Conservation (phyloP, 2,113 vertebrate species). For the Brachyhypopomus occidentalis region DNA sequence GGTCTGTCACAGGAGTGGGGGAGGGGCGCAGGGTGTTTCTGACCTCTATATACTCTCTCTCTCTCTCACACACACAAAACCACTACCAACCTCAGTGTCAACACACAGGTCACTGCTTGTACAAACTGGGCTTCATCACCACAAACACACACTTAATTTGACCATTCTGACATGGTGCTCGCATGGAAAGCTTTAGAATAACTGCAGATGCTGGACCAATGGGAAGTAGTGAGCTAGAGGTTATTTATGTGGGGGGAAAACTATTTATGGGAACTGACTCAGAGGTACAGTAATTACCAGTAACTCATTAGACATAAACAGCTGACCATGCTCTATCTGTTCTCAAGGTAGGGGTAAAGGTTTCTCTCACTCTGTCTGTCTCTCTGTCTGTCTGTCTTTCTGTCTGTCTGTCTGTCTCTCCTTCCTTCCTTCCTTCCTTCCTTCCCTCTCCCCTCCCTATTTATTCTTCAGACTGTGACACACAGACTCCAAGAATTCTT, state of each 20-base stretch:
- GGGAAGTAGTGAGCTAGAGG: background rate
- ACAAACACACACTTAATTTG: slow-evolving; percentile 46
- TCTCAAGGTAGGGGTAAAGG: slow-evolving; percentile 15
- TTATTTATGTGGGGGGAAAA: background rate
- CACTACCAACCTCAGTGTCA: slow-evolving; percentile 23
- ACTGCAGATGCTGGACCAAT: background rate
- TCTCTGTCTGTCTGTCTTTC: background rate
- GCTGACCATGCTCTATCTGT: slow-evolving; percentile 14
- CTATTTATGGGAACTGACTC: slow-evolving; percentile 13
- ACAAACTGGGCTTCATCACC: slow-evolving; percentile 43
- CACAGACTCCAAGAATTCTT: background rate
- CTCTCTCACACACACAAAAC: background rate
- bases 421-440: background rate
- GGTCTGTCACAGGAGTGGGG: slow-evolving; percentile 9
- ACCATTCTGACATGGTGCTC: slow-evolving; percentile 29
- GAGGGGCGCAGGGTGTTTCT: slow-evolving; percentile 15
- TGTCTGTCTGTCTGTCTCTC: background rate
- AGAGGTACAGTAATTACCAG: slow-evolving; percentile 30
- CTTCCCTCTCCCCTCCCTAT: background rate
- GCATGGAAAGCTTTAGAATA: background rate
- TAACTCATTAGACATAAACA: slow-evolving; percentile 40
- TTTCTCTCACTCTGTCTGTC: background rate
- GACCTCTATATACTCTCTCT: background rate
- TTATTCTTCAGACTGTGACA: background rate
- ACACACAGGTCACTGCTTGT: slow-evolving; percentile 3